A percentile compares a stretch with the other conserved stretches of the same genome.
Conservation (phyloP, 2,888 invertebrate genomes). For the Laspeyria flexula region DNA sequence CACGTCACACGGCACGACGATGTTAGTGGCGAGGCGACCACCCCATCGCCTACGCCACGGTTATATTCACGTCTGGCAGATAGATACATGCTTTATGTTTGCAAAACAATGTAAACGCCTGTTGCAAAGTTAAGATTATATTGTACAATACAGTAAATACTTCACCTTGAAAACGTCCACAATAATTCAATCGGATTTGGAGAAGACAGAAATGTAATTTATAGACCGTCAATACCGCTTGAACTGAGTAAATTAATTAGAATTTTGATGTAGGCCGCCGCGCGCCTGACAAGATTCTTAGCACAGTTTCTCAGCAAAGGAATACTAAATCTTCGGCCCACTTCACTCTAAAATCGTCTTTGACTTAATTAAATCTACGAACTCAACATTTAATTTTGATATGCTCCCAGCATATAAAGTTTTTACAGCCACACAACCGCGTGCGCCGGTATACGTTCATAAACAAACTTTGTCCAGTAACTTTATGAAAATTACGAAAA, state of each 20-base stretch:
- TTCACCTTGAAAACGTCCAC: no score
- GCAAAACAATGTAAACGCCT: no score
- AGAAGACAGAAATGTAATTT: conserved; percentile 37
- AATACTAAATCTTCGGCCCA: conserved; percentile 38
- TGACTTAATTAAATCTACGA: conserved; percentile 14
- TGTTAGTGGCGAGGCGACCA: no score
- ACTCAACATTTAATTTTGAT: conserved; percentile 35
- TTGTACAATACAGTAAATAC: no score
- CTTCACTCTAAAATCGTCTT: conserved; percentile 11
- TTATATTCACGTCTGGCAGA: no score
- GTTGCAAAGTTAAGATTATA: no score
- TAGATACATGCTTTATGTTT: no score
- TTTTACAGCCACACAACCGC: conserved; percentile 22
- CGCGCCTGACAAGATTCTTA: conserved; percentile 32
- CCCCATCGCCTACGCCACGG: no score
- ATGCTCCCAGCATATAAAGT: conserved; percentile 20
- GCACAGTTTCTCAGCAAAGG: conserved; percentile 28
- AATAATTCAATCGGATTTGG: conserved; percentile 21
- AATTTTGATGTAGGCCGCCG: conserved; percentile 45
- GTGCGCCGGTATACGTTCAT: conserved; percentile 13
- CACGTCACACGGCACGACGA: no score
- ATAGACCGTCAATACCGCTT: conserved; percentile 36
- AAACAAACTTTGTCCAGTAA: conserved; percentile 16
- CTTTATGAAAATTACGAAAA: conserved; percentile 7
- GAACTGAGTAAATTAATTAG: conserved; percentile 44